Percentiles rank a stretch among this genome's conserved stretches.
Conservation (phyloP, 2,888 invertebrate species). For the Xestia sexstrigata region DNA sequence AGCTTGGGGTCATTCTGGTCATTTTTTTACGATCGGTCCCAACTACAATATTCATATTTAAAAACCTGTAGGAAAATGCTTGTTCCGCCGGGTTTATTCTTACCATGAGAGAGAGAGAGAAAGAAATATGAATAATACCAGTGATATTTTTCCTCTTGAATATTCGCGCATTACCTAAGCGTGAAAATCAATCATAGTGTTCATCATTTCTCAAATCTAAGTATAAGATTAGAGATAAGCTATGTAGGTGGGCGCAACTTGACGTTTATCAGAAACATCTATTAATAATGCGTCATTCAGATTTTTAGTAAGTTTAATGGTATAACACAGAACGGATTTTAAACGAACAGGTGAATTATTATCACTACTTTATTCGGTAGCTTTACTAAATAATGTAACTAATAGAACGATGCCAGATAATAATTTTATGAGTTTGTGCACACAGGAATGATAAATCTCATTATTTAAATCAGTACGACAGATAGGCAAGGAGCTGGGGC, state of each 20-base stretch:
- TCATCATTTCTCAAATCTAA: conserved; percentile 63
- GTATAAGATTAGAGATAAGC: conserved; percentile 64
- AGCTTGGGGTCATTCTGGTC: neutral
- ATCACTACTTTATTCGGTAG: conserved; percentile 81
- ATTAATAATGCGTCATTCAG: conserved; percentile 81
- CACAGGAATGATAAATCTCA: conserved; percentile 83
- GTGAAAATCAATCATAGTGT: conserved; percentile 61
- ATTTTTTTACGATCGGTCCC: neutral
- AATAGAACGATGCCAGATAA: conserved; percentile 83
- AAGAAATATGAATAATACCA: conserved; percentile 10
- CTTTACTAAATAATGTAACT: conserved; percentile 79
- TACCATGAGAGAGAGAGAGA: neutral
- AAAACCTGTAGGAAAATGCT: neutral
- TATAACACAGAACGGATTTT: conserved; percentile 76
- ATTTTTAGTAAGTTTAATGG: conserved; percentile 77
- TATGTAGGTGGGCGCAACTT: conserved; percentile 76
- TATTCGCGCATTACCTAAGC: conserved; percentile 47
- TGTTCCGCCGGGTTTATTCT: neutral
- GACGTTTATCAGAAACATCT: conserved; percentile 78
- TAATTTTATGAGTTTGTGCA: conserved; percentile 77
- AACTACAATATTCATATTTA: neutral
- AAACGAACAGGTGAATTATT: conserved; percentile 81
- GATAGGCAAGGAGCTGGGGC: conserved; percentile 76
- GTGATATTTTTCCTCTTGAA: conserved; percentile 37
- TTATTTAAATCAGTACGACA: conserved; percentile 83